Percentiles rank a stretch among this genome's conserved stretches.
Evolutionary conservation across 2,888 invertebrate species (phyloP).

Genomic region (Pachycephus smyrnensis): DNA sequence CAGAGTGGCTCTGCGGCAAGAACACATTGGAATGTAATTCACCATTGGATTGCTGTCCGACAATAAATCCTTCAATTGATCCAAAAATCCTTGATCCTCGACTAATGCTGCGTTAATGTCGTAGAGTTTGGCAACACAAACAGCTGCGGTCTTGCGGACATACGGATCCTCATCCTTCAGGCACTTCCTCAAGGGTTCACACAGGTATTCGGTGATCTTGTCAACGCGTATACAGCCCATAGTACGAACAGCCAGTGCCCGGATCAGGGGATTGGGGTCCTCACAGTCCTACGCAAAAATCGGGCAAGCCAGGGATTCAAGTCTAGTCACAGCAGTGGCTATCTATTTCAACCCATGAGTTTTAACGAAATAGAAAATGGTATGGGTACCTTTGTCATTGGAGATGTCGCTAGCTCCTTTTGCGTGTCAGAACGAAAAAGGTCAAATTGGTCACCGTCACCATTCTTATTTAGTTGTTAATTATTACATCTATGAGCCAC

Average conservation of each 20-base stretch:
- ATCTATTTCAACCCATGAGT: constrained; percentile 63
- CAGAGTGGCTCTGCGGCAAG: not conserved
- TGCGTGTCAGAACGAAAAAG: constrained; percentile 68
- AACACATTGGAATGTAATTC: constrained; percentile 23
- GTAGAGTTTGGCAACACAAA: constrained; percentile 98
- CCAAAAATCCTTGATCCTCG: constrained; percentile 93
- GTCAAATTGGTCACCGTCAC: constrained; percentile 68
- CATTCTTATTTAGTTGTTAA: constrained; percentile 60
- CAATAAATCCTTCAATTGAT: constrained; percentile 94
- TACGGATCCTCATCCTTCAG: constrained; percentile 97
- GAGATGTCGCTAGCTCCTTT: constrained; percentile 67
- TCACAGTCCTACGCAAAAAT: constrained; percentile 90
- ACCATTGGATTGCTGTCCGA: constrained; percentile 99
- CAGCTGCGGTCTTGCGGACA: constrained; percentile 98
- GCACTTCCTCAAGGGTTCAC: constrained; percentile 96
- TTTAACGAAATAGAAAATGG: constrained; percentile 49
- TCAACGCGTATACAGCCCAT: constrained; percentile 99
- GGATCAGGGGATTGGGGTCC: constrained; percentile 98
- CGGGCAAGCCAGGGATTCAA: constrained; percentile 68
- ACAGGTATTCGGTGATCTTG: constrained; percentile 99
- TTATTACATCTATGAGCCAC: constrained; percentile 54
- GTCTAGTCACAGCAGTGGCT: constrained; percentile 66
- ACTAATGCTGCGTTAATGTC: constrained; percentile 84
- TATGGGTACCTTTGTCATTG: constrained; percentile 67
- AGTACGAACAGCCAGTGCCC: constrained; percentile 97